Conservation (phyloP, 2,113 vertebrate genomes). For the Phalacrocorax carbo region DNA sequence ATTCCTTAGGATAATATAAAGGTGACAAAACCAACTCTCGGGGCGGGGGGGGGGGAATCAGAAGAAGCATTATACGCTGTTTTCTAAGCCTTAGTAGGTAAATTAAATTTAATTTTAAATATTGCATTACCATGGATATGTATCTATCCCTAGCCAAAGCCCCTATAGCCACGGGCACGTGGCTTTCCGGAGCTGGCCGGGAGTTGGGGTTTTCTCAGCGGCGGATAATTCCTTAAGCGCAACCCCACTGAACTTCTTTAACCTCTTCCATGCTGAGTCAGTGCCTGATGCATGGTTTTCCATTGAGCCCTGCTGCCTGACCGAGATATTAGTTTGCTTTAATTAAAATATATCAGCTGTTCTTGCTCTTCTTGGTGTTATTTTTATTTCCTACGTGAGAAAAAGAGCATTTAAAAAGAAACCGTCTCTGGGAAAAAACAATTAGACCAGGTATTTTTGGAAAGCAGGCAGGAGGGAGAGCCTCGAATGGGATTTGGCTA, state of each 20-base stretch:
- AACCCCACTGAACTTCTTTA: not conserved
- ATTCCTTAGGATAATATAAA: not conserved
- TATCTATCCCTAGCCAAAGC: not conserved
- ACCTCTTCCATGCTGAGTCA: not conserved
- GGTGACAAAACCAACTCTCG: not conserved
- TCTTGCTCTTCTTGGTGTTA: not conserved
- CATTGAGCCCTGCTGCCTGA: not conserved
- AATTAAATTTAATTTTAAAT: not conserved
- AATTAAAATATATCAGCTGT: constrained; percentile 8
- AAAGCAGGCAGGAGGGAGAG: not conserved
- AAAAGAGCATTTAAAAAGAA: not conserved
- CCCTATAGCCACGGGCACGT: fast-evolving
- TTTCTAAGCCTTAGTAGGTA: not conserved
- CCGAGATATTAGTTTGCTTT: not conserved
- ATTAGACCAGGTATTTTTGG: not conserved
- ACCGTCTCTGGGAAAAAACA: not conserved
- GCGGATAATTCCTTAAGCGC: not conserved
- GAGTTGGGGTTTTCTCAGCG: not conserved
- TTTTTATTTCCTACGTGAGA: not conserved
- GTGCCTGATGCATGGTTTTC: not conserved
- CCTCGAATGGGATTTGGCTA: not conserved
- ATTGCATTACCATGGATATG: fast-evolving
- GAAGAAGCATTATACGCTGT: not conserved
- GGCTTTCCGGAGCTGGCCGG: not conserved
- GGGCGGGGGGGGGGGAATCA: fast-evolving